phyloP scores from a whole-genome alignment of 2,888 invertebrate species.

The Vanessa cardui region DNA sequence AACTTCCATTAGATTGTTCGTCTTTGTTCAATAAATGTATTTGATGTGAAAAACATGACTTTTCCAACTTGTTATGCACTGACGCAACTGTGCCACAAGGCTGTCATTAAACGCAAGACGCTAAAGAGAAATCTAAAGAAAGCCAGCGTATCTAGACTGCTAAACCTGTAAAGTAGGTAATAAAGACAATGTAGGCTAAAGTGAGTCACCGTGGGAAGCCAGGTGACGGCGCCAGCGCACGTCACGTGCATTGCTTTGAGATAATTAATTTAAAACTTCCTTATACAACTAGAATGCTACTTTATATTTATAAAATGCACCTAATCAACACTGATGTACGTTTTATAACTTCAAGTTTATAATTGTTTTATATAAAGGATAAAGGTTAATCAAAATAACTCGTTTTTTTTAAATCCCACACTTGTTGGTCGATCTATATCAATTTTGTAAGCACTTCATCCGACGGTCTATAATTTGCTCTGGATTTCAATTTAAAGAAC shows the following conservation, averaged over 20 bases:
- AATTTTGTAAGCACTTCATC: no score
- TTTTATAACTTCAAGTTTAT: not conserved
- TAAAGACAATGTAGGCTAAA: conserved; percentile 30
- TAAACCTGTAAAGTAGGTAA: conserved; percentile 45
- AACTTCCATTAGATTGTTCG: no score
- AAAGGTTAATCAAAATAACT: no score
- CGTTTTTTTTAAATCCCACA: no score
- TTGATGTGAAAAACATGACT: not conserved
- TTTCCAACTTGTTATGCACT: conserved; percentile 3
- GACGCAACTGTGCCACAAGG: not conserved
- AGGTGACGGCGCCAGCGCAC: conserved; percentile 60
- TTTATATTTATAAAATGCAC: conserved; percentile 14
- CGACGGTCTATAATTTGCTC: no score
- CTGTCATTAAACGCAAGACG: conserved; percentile 7
- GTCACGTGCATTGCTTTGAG: conserved; percentile 40
- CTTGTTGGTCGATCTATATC: no score
- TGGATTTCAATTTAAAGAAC: no score
- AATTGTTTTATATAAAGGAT: not conserved
- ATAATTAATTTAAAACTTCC: conserved; percentile 35
- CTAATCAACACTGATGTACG: not conserved
- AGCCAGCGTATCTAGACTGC: conserved; percentile 24
- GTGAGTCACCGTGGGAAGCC: conserved; percentile 71
- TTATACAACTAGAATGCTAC: conserved; percentile 22
- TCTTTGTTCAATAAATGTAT: not conserved
- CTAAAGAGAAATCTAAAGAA: conserved; percentile 31